Base-by-base conservation (phyloP, 2,888 invertebrate species). In the Apamea anceps region DNA sequence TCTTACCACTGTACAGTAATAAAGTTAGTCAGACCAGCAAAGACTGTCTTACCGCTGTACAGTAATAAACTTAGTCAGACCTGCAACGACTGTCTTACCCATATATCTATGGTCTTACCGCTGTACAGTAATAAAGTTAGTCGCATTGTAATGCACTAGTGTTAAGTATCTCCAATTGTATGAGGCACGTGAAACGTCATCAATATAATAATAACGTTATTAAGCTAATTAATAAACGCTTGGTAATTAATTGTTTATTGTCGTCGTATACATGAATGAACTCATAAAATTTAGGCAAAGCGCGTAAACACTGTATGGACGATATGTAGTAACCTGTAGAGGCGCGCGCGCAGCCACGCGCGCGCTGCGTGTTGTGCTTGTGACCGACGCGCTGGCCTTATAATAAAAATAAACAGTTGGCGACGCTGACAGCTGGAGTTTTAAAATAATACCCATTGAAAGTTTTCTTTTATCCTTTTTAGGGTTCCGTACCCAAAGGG, bases 321-420 rank as follows among this genome's bases (percentile, higher is more conserved):
- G 68, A 32, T 37, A 62, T 25, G n/a, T 54, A 21, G 32, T 32
- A 32, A 25, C 21, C 48, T 28, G 42, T 18, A 2, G 80, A 13
- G 42, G 32, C 25, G 81, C 15, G 28, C 10, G 28, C 81, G 57
- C 45, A 45, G 21, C 18, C 75, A 77, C 63, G 75, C 62, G 77
- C 62, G 18, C 7, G 48, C 48, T 28, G 51, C 62, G 66, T 77
- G 74, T 74, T 57, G 70, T 79, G 70, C 13, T 74, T 54, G 68
- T 79, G 67, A 25, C 10, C 57, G 37, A 28, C 45, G 45, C 57
- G 48, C 28, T 66, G 84, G 78, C 84, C 87, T 82, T 81, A 80
- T 78, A 85, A 82, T 86, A 87, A 81, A 88, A 84, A 75, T 88
- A 87, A 90, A 85, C 81, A 75, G 57, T 73, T 74, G 67, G 80